Evolutionary conservation across 92 coral and sea anemone species (phyloP), one percentile per base, ranked within the genome.

Genomic region (Metridium senile): DNA sequence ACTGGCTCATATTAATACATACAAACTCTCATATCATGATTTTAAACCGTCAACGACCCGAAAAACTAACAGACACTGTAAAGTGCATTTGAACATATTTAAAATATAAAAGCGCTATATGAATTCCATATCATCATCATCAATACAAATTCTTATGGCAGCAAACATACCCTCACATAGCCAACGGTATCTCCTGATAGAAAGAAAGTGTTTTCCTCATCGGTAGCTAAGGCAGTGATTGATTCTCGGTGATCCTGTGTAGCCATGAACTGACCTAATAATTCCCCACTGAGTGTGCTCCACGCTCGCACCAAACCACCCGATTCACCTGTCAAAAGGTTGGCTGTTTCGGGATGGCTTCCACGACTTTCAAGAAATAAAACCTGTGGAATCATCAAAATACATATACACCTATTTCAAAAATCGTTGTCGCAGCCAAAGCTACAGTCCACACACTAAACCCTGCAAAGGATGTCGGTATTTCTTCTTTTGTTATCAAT

Each of bases 221-320:
- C 87, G 3, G 93, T 90, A 34, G 99, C 70, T 87, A 95, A 71
- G 63, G 97, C 79, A 49, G 91, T 53, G 46, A 89, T 86, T 20
- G 96, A 89, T 57, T 89, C 97, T 19, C 93, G 81, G 39, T 81
- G 86, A 66, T 69, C 80, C 35, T 85, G 93, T 33, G 93, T 85
- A 39, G 96, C 99, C 71, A 87, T 77, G 80, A 92, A 95, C 69
- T 89, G 83, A 9, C 97, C 99, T 3, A 93, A 91, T 29, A 95
- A 84, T 25, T 90, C 89, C n/a, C 97, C 97, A 21, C 97, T 93
- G 69, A 67, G 78, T 47, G 88, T 79, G 33, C 91, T 89, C 99
- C 99, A 95, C 18, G 94, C 91, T 67, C 97, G 89, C 19, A 95
- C 83, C 85, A 90, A 86, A 27, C 99, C 99, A 7, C 89, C 90